A percentile compares a stretch with the other conserved stretches of the same genome.
These are phyloP conservation scores for Xenentodon cancila DNA, from an alignment of 2,797 vertebrate species.

Conservation along the genomic window DNA sequence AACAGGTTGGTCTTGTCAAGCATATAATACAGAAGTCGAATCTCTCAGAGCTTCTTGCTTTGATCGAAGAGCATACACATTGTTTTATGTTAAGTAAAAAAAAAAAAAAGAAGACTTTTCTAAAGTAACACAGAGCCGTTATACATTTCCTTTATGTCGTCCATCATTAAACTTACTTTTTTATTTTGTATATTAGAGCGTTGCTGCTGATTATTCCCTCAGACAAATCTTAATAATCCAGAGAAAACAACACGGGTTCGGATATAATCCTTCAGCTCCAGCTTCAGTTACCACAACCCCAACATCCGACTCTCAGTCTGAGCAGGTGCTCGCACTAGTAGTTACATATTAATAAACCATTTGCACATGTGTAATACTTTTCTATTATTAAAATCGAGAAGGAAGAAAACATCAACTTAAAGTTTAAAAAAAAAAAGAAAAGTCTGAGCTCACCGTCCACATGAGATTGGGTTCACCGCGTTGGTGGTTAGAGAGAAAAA, in stretches of 20 bases:
- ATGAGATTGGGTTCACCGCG: slow-evolving; percentile 39
- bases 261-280: too few species aligned
- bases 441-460: slow-evolving; percentile 59
- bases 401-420: background rate
- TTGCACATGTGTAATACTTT: background rate
- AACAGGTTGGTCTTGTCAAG: slow-evolving; percentile 85
- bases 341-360: slow-evolving; percentile 34
- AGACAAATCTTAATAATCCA: too few species aligned
- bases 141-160: too few species aligned
- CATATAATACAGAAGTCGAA: slow-evolving; percentile 48
- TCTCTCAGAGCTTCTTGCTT: slow-evolving; percentile 25
- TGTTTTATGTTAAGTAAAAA: slow-evolving; percentile 8
- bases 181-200: background rate
- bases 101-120: too few species aligned
- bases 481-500: slow-evolving; percentile 33
- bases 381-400: background rate
- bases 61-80: slow-evolving; percentile 31
- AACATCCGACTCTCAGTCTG: background rate
- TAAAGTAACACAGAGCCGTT: too few species aligned
- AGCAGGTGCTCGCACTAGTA: slow-evolving; percentile 44
- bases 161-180: too few species aligned
- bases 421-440: background rate
- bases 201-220: too few species aligned
- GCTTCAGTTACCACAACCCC: background rate
- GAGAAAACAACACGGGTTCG: too few species aligned